These are phyloP conservation scores for Fragum fragum DNA, from an alignment of 2,888 invertebrate species.

Conservation along the genomic window DNA sequence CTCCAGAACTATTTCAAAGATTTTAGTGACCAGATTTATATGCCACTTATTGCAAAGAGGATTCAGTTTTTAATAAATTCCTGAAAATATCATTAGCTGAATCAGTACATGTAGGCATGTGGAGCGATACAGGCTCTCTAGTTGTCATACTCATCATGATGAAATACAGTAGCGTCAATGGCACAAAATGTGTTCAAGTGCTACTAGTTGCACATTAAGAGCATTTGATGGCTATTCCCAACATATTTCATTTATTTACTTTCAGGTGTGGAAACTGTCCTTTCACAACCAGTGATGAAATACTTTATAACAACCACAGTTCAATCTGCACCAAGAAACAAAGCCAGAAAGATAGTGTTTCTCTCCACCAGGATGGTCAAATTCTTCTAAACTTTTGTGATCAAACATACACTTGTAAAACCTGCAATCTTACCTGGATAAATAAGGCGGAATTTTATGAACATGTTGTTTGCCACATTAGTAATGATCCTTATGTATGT, in stretches of 20 bases:
- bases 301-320: conserved; percentile 59
- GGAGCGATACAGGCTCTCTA: too few species aligned
- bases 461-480: conserved; percentile 70
- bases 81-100: too few species aligned
- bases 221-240: too few species aligned
- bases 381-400: neutral
- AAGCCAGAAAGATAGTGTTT: neutral
- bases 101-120: too few species aligned
- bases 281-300: conserved; percentile 68
- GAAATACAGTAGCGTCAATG: too few species aligned
- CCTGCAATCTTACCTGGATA: conserved; percentile 48
- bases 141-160: too few species aligned
- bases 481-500: conserved; percentile 69
- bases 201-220: too few species aligned
- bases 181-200: too few species aligned
- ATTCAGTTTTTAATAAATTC: too few species aligned
- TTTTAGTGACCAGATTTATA: too few species aligned
- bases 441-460: conserved; percentile 68
- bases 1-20: too few species aligned
- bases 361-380: neutral
- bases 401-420: conserved; percentile 43
- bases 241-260: neutral
- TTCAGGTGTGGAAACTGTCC: conserved; percentile 68
- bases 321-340: conserved; percentile 51
- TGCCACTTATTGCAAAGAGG: too few species aligned